Conservation (phyloP, 2,888 invertebrate genomes). For the Clunio marinus region DNA sequence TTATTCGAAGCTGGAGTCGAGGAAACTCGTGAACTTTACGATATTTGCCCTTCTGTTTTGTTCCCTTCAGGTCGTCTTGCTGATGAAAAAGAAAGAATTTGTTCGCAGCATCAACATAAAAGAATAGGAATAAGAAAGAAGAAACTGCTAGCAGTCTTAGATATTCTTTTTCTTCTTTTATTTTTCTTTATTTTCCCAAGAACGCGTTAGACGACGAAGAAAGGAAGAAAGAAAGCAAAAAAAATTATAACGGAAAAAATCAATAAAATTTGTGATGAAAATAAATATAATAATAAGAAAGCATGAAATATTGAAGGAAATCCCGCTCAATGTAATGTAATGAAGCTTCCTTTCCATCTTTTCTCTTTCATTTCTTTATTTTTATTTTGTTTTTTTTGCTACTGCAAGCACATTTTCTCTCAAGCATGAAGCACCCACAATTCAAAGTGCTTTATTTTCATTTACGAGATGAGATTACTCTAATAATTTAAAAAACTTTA, state of each 20-base stretch:
- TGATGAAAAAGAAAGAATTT: no score
- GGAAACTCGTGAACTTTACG: no score
- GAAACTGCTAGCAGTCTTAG: no score
- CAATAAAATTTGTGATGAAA: slow-evolving; percentile 20
- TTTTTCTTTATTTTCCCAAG: no score
- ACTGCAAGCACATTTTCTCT: neutral
- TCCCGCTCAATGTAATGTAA: slow-evolving; percentile 19
- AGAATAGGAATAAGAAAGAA: no score
- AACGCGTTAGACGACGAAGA: no score
- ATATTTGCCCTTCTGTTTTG: no score
- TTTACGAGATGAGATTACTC: neutral
- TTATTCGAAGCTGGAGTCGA: no score
- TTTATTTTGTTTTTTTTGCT: neutral
- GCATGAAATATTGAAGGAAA: slow-evolving; percentile 18
- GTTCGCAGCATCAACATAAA: no score
- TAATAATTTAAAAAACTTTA: slow-evolving; percentile 8
- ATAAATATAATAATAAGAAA: slow-evolving; percentile 5
- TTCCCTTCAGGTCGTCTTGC: no score
- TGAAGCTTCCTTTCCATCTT: neutral
- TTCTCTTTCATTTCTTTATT: neutral
- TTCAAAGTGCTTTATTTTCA: slow-evolving; percentile 9
- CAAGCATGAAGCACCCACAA: neutral
- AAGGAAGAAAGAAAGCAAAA: neutral
- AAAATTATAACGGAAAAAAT: slow-evolving; percentile 3
- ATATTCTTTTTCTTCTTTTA: no score